Evolutionary conservation across 2,113 vertebrate genomes (phyloP).

Genomic region (Mionectes macconnelli): DNA sequence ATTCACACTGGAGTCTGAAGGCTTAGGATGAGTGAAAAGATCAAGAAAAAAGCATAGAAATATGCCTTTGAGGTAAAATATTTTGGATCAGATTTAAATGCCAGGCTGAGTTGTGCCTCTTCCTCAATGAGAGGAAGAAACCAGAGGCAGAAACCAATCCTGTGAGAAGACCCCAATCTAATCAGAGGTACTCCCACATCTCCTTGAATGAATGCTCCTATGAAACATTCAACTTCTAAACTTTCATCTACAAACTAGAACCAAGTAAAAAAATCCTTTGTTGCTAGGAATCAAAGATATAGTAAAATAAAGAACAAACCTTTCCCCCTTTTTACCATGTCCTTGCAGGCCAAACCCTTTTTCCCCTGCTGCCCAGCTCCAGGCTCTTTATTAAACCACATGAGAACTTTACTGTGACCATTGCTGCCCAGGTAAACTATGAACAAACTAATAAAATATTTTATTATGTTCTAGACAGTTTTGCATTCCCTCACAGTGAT

Average conservation of each 20-base stretch:
- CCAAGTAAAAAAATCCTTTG: not conserved
- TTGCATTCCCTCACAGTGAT: not conserved
- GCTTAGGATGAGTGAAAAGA: not conserved
- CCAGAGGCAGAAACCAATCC: not conserved
- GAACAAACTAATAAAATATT: not conserved
- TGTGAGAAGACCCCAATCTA: not conserved
- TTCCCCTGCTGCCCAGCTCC: not conserved
- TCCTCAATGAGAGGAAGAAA: not conserved
- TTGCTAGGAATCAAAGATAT: not conserved
- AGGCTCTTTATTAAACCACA: rapidly evolving
- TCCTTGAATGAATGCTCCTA: not conserved
- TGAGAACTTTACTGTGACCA: not conserved
- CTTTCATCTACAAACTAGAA: not conserved
- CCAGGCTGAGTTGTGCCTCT: not conserved
- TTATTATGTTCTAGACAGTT: not conserved
- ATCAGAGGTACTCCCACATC: not conserved
- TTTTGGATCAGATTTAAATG: not conserved
- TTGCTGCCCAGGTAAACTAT: not conserved
- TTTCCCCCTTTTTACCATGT: not conserved
- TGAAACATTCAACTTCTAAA: not conserved
- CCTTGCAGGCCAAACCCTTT: not conserved
- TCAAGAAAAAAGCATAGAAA: not conserved
- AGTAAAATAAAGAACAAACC: not conserved
- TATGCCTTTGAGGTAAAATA: not conserved
- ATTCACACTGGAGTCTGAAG: not conserved